Evolutionary conservation across 2,113 vertebrate genomes (phyloP).

Genomic region (Pachypanchax playfairii): DNA sequence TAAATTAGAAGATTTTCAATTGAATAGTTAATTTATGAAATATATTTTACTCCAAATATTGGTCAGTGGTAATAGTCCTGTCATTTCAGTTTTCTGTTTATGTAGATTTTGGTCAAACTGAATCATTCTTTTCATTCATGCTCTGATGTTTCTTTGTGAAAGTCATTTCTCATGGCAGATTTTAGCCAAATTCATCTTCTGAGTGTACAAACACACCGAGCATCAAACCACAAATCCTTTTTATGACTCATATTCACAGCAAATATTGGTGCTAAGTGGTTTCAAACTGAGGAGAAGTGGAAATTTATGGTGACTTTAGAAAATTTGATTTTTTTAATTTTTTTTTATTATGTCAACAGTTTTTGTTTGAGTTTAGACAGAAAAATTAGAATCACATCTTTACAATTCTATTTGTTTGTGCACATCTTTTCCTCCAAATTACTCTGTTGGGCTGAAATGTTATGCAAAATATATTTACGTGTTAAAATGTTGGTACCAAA

Average conservation of each 20-base stretch:
- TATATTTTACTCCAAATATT: no score
- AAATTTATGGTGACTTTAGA: conserved; percentile 17
- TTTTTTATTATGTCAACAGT: no score
- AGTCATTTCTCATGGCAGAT: conserved; percentile 3
- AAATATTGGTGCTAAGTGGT: conserved; percentile 34
- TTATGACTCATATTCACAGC: conserved; percentile 40
- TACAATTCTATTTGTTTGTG: no score
- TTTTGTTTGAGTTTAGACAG: no score
- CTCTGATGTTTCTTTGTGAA: no score
- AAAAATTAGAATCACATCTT: no score
- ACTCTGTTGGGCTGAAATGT: neutral
- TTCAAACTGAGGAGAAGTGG: conserved; percentile 21
- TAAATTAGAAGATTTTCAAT: no score
- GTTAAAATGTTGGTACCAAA: conserved; percentile 33
- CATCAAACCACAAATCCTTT: conserved; percentile 38
- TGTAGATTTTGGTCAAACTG: no score
- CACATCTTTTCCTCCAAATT: neutral
- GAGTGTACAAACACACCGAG: conserved; percentile 23
- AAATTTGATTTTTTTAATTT: conserved; percentile 17
- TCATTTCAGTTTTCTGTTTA: no score
- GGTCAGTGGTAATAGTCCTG: no score
- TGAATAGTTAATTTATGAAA: no score
- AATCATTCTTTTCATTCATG: no score
- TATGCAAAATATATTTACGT: neutral
- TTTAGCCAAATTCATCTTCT: conserved; percentile 16